Conservation (phyloP, 2,113 vertebrate species). For the Canis aureus region DNA sequence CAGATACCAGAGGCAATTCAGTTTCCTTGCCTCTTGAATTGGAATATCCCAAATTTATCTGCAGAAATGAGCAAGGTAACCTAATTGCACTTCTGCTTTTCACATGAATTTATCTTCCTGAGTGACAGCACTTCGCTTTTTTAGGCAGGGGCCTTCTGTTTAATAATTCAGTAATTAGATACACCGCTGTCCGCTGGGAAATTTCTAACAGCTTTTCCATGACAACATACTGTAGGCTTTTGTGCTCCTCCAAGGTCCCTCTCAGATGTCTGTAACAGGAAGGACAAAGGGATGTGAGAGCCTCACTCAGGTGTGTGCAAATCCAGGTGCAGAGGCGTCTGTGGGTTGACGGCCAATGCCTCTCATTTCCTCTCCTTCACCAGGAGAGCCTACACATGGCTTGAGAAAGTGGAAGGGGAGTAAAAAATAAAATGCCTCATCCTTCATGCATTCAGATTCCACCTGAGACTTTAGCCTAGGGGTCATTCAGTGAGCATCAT, state of each 20-base stretch:
- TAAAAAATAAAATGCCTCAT: constrained; percentile 60
- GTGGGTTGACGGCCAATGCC: not conserved
- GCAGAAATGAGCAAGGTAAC: constrained; percentile 26
- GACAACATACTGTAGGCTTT: constrained; percentile 76
- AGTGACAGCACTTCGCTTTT: constrained; percentile 76
- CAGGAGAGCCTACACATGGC: not conserved
- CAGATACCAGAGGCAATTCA: not conserved
- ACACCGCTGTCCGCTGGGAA: constrained; percentile 82
- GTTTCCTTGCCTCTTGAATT: constrained; percentile 12
- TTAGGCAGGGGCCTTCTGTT: constrained; percentile 61
- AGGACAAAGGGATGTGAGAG: not conserved
- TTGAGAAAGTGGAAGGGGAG: constrained; percentile 39
- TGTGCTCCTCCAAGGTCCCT: constrained; percentile 68
- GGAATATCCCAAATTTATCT: not conserved
- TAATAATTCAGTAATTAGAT: constrained; percentile 86
- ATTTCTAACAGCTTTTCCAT: constrained; percentile 82
- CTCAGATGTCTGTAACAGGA: constrained; percentile 73
- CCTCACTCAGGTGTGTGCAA: constrained; percentile 38
- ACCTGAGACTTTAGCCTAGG: not conserved
- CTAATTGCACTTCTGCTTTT: constrained; percentile 59
- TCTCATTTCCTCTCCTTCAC: constrained; percentile 64
- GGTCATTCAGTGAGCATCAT: not conserved
- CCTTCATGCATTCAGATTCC: not conserved
- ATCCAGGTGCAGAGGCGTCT: constrained; percentile 49
- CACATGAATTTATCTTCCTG: constrained; percentile 70